Conservation (phyloP, 2,797 vertebrate genomes). For the Epinephelus coioides region DNA sequence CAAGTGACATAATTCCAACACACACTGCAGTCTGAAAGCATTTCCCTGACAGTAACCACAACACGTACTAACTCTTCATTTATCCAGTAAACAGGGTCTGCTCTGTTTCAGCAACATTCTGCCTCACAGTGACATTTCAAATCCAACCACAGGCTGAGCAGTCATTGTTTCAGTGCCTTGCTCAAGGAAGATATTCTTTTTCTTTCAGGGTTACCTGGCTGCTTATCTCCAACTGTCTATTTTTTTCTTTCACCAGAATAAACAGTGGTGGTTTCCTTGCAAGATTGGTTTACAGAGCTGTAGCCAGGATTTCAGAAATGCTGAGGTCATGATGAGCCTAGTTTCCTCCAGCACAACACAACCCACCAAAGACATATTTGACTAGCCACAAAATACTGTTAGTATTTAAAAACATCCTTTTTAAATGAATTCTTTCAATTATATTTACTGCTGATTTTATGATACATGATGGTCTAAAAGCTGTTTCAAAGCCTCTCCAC, state of each 20-base stretch:
- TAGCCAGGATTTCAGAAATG: not conserved
- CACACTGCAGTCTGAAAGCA: conserved; percentile 14
- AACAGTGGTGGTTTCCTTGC: not conserved
- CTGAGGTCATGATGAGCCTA: not conserved
- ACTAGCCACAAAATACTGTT: not conserved
- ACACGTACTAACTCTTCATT: conserved; percentile 30
- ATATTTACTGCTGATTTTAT: not conserved
- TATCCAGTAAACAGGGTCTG: conserved; percentile 25
- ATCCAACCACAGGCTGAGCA: conserved; percentile 13
- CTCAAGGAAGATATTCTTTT: not conserved
- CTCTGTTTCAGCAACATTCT: conserved; percentile 20
- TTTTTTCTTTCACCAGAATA: not conserved
- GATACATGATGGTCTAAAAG: not conserved
- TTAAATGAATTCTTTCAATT: not conserved
- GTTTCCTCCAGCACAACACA: not conserved
- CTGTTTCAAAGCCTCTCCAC: not conserved
- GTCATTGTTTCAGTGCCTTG: not conserved
- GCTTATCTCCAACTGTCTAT: not conserved
- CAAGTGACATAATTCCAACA: conserved; percentile 21
- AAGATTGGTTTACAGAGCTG: not conserved
- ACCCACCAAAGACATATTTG: not conserved
- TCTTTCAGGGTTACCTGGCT: not conserved
- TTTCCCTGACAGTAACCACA: conserved; percentile 33
- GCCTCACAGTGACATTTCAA: conserved; percentile 10
- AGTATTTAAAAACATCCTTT: not conserved